A percentile compares a stretch with the other conserved stretches of the same genome.
phyloP scores from a whole-genome alignment of 2,113 vertebrate genomes.

The Alligator mississippiensis region DNA sequence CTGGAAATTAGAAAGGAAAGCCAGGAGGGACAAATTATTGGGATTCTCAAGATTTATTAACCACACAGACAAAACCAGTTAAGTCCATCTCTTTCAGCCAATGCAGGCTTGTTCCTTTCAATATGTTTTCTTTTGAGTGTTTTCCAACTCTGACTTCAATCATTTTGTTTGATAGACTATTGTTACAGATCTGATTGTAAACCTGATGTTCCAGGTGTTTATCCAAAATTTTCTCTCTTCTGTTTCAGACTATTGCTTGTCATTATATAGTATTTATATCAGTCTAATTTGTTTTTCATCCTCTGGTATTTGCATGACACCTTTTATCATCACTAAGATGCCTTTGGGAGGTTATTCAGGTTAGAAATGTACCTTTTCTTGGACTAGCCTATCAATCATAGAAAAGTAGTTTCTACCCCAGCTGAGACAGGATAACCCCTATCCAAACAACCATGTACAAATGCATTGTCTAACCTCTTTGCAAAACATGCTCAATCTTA shows the following conservation, averaged over 20 bases:
- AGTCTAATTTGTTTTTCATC: neutral
- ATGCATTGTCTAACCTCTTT: too few relatives aligned
- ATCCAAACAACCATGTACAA: too few relatives aligned
- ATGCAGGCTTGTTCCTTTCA: neutral
- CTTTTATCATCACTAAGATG: neutral
- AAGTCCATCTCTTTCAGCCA: neutral
- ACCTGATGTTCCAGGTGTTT: neutral
- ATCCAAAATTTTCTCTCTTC: neutral
- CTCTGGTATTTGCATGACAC: neutral
- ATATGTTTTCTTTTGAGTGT: fast-evolving
- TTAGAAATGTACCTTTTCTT: neutral
- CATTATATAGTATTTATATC: neutral
- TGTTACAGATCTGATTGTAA: neutral
- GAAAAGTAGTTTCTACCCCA: too few relatives aligned
- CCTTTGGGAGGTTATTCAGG: neutral
- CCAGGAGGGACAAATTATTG: neutral
- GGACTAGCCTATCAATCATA: too few relatives aligned
- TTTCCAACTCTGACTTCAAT: neutral
- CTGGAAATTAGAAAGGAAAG: neutral
- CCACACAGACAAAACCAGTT: neutral
- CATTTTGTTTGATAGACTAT: neutral
- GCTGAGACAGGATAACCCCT: too few relatives aligned
- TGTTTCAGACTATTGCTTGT: neutral
- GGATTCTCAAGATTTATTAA: neutral
- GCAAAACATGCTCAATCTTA: too few relatives aligned